These are phyloP conservation scores for Parnassius apollo DNA, from an alignment of 2,888 invertebrate genomes.

Conservation along the genomic window DNA sequence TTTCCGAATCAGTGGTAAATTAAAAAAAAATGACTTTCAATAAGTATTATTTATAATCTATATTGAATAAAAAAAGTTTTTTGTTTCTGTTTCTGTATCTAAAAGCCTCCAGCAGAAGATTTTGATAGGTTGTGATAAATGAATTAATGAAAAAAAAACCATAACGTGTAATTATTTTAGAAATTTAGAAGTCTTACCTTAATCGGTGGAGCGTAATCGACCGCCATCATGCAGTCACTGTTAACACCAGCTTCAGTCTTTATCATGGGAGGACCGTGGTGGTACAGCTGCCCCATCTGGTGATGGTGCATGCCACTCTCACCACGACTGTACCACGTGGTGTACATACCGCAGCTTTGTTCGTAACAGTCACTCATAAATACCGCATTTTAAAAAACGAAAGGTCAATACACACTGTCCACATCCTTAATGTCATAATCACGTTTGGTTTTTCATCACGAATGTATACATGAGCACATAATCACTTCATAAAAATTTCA, in stretches of 20 bases:
- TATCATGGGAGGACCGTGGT: conserved; percentile 81
- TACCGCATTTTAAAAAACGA: conserved; percentile 46
- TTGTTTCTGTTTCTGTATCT: too few relatives aligned
- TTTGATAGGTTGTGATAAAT: too few relatives aligned
- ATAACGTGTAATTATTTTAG: neutral
- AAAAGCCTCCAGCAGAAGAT: too few relatives aligned
- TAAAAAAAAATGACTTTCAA: too few relatives aligned
- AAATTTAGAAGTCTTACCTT: conserved; percentile 75
- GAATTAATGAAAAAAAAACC: too few relatives aligned
- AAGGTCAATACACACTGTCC: conserved; percentile 14
- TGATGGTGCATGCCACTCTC: conserved; percentile 78
- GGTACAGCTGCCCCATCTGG: conserved; percentile 78
- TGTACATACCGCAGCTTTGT: conserved; percentile 73
- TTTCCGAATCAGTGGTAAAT: too few relatives aligned
- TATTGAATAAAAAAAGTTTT: too few relatives aligned
- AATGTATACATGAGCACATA: conserved; percentile 14
- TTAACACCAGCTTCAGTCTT: conserved; percentile 83
- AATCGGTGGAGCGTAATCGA: conserved; percentile 83
- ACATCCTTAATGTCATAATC: conserved; percentile 6
- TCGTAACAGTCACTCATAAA: conserved; percentile 75
- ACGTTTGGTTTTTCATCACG: conserved; percentile 14
- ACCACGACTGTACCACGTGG: conserved; percentile 79
- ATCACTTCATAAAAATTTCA: conserved; percentile 5
- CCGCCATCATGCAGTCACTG: conserved; percentile 84
- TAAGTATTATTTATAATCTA: too few relatives aligned